These are phyloP conservation scores for Cardiocondyla obscurior DNA, from an alignment of 1,140 invertebrate species.

Conservation along the genomic window DNA sequence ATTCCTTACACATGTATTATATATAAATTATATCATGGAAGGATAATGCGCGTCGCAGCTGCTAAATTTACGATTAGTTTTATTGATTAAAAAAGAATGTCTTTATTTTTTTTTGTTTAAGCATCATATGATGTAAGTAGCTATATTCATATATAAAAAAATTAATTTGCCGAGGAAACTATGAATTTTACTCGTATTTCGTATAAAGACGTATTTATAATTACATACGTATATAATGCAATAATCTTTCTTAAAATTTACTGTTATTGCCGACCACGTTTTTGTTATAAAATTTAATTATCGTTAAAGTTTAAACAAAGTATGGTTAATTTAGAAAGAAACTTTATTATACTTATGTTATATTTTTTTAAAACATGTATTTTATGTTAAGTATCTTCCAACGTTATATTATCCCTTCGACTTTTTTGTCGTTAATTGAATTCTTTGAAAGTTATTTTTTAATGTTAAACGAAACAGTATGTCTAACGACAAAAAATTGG, in stretches of 20 bases:
- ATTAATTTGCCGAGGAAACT: background rate
- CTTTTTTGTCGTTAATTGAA: background rate
- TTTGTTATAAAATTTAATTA: constrained; percentile 29
- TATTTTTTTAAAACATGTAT: background rate
- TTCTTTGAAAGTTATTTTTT: background rate
- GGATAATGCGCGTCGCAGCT: background rate
- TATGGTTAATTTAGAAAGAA: constrained; percentile 28
- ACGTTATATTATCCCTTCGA: constrained; percentile 10
- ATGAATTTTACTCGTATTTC: background rate
- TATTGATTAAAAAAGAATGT: background rate
- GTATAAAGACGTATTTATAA: background rate
- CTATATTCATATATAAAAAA: background rate
- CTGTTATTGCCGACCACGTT: background rate
- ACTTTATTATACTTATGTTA: constrained; percentile 24
- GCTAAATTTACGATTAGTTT: background rate
- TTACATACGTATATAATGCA: background rate
- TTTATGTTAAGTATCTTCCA: constrained; percentile 7
- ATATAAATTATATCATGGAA: background rate
- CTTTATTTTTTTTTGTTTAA: constrained; percentile 11
- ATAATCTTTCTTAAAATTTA: background rate
- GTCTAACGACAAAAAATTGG: constrained; percentile 32
- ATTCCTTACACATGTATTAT: too few species aligned
- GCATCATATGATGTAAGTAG: background rate
- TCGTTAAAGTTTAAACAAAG: background rate
- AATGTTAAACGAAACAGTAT: constrained; percentile 34